Percentiles rank a stretch among this genome's conserved stretches.
These are phyloP conservation scores for Fissipunctia ypsillon DNA, from an alignment of 2,888 invertebrate species.

Conservation along the genomic window DNA sequence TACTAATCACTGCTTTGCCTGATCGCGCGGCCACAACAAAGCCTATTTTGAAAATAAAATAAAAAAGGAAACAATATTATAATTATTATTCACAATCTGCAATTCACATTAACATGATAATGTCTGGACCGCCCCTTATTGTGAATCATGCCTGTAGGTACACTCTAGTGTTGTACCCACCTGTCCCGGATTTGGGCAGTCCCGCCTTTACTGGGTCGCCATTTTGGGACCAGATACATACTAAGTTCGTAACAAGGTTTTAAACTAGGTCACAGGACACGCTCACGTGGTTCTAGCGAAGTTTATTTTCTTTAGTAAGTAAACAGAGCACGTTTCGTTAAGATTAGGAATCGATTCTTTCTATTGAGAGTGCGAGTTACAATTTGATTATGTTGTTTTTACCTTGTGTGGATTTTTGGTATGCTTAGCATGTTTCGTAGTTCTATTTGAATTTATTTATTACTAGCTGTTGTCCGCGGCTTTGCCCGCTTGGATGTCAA, in stretches of 20 bases:
- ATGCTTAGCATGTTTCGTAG: neutral
- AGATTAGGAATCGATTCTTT: slow-evolving; percentile 35
- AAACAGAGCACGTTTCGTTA: slow-evolving; percentile 50
- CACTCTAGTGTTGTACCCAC: slow-evolving; percentile 57
- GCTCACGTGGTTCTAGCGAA: slow-evolving; percentile 36
- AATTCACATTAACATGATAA: slow-evolving; percentile 72
- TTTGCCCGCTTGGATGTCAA: too few species aligned
- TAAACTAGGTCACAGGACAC: slow-evolving; percentile 48
- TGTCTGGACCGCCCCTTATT: slow-evolving; percentile 68
- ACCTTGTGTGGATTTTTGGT: neutral
- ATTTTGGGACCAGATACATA: slow-evolving; percentile 35
- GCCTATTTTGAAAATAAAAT: neutral
- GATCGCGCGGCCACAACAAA: slow-evolving; percentile 3
- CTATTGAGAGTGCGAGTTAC: slow-evolving; percentile 9
- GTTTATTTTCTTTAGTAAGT: slow-evolving; percentile 44
- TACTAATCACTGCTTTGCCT: neutral
- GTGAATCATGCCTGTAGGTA: slow-evolving; percentile 56
- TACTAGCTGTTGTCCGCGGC: too few species aligned
- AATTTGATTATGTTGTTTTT: slow-evolving; percentile 30
- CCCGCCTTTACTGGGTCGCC: slow-evolving; percentile 29
- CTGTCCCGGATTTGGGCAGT: slow-evolving; percentile 3
- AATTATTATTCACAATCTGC: slow-evolving; percentile 59
- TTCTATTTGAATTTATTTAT: too few species aligned
- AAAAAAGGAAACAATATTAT: neutral
- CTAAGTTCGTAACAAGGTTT: slow-evolving; percentile 50